Percentiles rank a stretch among this genome's conserved stretches.
phyloP scores from a whole-genome alignment of 2,113 vertebrate species.

The Mohoua ochrocephala region DNA sequence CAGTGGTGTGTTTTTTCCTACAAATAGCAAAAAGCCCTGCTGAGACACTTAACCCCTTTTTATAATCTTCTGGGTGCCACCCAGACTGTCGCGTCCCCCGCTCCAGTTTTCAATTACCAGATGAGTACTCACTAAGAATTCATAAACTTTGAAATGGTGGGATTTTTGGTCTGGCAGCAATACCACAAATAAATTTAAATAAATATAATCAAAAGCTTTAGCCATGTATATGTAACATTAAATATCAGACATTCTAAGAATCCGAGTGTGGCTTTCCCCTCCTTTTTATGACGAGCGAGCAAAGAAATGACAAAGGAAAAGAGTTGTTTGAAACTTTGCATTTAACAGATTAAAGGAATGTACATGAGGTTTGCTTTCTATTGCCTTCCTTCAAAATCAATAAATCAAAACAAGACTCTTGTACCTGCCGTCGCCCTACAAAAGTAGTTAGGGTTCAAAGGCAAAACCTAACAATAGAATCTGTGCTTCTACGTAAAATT shows the following conservation, averaged over 20 bases:
- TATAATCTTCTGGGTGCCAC: slow-evolving; percentile 75
- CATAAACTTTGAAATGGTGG: slow-evolving; percentile 73
- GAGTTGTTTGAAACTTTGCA: neutral
- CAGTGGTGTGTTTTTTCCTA: slow-evolving; percentile 59
- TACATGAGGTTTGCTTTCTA: neutral
- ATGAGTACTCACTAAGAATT: slow-evolving; percentile 69
- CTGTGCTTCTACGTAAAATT: neutral
- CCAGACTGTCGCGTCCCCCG: slow-evolving; percentile 66
- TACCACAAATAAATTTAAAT: slow-evolving; percentile 75
- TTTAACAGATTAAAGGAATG: neutral
- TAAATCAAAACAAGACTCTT: neutral
- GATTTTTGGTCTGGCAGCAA: slow-evolving; percentile 68
- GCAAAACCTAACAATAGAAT: neutral
- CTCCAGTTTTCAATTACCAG: slow-evolving; percentile 73
- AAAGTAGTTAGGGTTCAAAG: no score
- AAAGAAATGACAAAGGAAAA: slow-evolving; percentile 52
- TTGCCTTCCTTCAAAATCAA: neutral
- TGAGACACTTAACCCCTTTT: slow-evolving; percentile 71
- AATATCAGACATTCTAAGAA: slow-evolving; percentile 73
- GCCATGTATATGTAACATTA: slow-evolving; percentile 69
- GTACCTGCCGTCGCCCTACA: neutral
- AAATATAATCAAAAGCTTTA: slow-evolving; percentile 76
- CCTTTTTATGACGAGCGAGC: slow-evolving; percentile 32
- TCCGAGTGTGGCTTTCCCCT: slow-evolving; percentile 19
- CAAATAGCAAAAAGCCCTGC: slow-evolving; percentile 68